Percentiles rank a stretch among this genome's conserved stretches.
Conservation (phyloP, 2,113 vertebrate species). For the Asarcornis scutulata region DNA sequence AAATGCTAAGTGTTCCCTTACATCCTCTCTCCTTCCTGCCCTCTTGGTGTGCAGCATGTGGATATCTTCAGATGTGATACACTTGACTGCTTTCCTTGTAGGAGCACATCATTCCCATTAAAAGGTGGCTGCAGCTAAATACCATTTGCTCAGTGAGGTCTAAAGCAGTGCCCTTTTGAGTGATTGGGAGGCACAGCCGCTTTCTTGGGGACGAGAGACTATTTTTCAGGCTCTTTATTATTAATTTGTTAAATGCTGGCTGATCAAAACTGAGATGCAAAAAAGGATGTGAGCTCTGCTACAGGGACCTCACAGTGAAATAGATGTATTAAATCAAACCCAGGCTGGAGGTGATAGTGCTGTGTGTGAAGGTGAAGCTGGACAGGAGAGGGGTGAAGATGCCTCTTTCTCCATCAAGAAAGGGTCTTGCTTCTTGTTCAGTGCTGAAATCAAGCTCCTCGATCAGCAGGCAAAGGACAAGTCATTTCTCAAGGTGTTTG, state of each 20-base stretch:
- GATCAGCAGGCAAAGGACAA: not conserved
- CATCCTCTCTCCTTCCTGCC: not conserved
- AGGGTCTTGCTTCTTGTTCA: not conserved
- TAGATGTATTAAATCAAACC: slow-evolving; percentile 4
- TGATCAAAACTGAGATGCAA: not conserved
- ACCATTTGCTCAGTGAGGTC: not conserved
- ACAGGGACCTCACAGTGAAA: not conserved
- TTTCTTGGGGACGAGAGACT: not conserved
- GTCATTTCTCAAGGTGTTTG: not conserved
- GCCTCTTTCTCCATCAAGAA: not conserved
- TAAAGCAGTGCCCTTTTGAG: slow-evolving; percentile 7
- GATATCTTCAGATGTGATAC: not conserved
- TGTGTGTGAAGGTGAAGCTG: not conserved
- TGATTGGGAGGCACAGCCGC: not conserved
- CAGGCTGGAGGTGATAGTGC: not conserved
- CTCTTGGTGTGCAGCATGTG: accelerated
- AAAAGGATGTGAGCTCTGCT: not conserved
- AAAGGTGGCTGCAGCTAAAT: not conserved
- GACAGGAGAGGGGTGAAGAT: not conserved
- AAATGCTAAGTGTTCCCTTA: not conserved
- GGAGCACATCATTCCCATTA: slow-evolving; percentile 19
- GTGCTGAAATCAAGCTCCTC: accelerated
- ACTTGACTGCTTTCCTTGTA: not conserved
- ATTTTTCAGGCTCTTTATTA: slow-evolving; percentile 36
- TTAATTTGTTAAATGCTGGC: slow-evolving; percentile 42